These are phyloP conservation scores for Heliangelus exortis DNA, from an alignment of 2,797 vertebrate species.

Conservation along the genomic window DNA sequence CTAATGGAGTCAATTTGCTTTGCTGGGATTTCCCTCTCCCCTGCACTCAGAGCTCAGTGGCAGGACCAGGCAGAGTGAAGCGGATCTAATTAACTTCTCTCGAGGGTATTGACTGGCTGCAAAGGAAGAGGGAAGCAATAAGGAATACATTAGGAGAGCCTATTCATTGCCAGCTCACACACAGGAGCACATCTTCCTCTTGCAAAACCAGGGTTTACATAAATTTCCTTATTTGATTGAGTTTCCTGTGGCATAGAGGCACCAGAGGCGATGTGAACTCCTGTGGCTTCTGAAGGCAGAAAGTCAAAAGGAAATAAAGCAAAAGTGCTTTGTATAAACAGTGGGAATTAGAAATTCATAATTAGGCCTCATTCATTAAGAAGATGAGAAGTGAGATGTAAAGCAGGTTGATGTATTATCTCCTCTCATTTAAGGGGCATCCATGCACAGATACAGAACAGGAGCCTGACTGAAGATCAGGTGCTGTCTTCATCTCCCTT, in stretches of 20 bases:
- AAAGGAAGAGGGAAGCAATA: conserved; percentile 54
- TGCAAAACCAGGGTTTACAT: conserved; percentile 6
- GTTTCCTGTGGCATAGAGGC: conserved; percentile 18
- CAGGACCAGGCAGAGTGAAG: conserved; percentile 65
- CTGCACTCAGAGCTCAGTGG: conserved; percentile 1
- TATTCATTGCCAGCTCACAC: background rate
- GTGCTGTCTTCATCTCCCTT: background rate
- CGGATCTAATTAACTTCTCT: conserved; percentile 71
- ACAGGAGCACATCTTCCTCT: conserved; percentile 36
- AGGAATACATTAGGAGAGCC: conserved; percentile 51
- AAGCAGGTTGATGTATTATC: background rate
- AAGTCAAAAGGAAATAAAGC: conserved; percentile 39
- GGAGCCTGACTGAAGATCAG: background rate
- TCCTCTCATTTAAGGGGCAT: background rate
- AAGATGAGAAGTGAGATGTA: background rate
- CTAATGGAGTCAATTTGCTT: conserved; percentile 59
- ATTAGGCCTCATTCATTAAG: conserved; percentile 19
- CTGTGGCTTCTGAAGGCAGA: background rate
- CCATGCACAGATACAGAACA: background rate
- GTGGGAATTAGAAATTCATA: conserved; percentile 48
- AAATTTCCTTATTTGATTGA: conserved; percentile 48
- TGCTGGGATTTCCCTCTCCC: conserved; percentile 65
- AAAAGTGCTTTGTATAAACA: background rate
- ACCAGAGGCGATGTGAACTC: background rate
- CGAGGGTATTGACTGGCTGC: conserved; percentile 66